Conservation (phyloP, 2,888 invertebrate genomes). For the Synanthedon tipuliformis region DNA sequence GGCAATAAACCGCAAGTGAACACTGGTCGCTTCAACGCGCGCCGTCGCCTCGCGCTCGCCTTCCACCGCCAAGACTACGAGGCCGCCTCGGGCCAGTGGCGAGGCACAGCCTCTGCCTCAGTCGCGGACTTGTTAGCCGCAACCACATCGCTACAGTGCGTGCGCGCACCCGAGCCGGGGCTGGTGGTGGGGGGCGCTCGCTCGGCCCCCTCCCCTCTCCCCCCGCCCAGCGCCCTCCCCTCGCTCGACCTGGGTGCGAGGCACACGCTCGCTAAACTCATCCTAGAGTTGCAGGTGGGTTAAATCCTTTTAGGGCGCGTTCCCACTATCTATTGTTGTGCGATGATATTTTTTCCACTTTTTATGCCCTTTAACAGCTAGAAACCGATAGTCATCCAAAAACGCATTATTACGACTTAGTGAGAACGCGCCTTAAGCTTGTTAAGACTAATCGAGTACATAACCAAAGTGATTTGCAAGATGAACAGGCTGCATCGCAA, state of each 20-base stretch:
- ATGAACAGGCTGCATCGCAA: no score
- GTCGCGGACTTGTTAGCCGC: constrained; percentile 48
- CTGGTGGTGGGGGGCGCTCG: constrained; percentile 39
- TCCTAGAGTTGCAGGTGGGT: constrained; percentile 42
- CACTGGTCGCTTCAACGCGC: constrained; percentile 82
- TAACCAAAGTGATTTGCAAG: no score
- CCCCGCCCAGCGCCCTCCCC: constrained; percentile 63
- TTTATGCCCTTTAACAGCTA: no score
- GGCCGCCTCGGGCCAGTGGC: constrained; percentile 6
- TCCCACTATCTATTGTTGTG: no score
- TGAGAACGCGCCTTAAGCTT: no score
- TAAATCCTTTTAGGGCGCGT: not conserved
- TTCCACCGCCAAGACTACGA: constrained; percentile 89
- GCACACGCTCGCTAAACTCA: constrained; percentile 69
- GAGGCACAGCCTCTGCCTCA: constrained; percentile 9
- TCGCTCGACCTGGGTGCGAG: constrained; percentile 45
- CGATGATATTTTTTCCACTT: no score
- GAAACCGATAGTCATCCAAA: no score
- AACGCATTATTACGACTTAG: no score
- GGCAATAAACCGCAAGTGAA: constrained; percentile 68
- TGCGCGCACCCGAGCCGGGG: constrained; percentile 85
- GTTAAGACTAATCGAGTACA: no score
- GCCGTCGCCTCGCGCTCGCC: constrained; percentile 78
- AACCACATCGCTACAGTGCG: constrained; percentile 71
- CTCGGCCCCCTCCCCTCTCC: constrained; percentile 14